Base-by-base conservation (phyloP, 2,888 invertebrate species). In the Acanthoscelides obtectus region DNA sequence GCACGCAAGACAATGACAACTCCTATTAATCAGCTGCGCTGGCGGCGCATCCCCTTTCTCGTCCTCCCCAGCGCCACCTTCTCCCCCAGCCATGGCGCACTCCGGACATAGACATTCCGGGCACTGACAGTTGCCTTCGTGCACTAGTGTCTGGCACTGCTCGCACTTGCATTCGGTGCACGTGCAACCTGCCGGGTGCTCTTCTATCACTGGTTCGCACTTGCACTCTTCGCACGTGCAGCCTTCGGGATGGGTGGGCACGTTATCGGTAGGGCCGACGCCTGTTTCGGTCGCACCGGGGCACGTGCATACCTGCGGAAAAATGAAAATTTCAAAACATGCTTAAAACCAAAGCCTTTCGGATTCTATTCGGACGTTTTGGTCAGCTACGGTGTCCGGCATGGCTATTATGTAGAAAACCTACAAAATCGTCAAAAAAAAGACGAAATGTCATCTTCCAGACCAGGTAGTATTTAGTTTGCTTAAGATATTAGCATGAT, bases 1-100 rank as follows among this genome's bases (percentile, higher is more conserved):
- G 66, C 77, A 77, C 3, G 72, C 71, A 20, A 75, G 72, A 69
- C 78, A 78, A 22, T 74, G 72, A 22, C 78, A 78, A 21, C 71
- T 71, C 21, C 70, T 65, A 19, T 66, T 63, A 25, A 65, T 69
- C 22, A 71, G 65, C 64, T 68, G 22, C 2, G 64, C 64, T 2
- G 65, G 64, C 0, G 67, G 68, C 25, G 70, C 25, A 17, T 64
- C 8, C 6, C 20, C 67, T 68, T 69, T 27, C n/a, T 63, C 17
- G 27, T 71, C 63, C 27, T 22, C n/a, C 66, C 25, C 20, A 8
- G 22, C 2, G 20, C 21, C 66, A 1, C 22, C 66, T 20, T 20
- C 21, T 21, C 20, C 66, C 8, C 22, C 66, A 0, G 17, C 21
- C 20, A 20, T 69, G 69, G 22, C 20, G 22, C 69, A 69, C n/a